phyloP scores from a whole-genome alignment of 1,140 invertebrate genomes.

The Drosophila nikananu region DNA sequence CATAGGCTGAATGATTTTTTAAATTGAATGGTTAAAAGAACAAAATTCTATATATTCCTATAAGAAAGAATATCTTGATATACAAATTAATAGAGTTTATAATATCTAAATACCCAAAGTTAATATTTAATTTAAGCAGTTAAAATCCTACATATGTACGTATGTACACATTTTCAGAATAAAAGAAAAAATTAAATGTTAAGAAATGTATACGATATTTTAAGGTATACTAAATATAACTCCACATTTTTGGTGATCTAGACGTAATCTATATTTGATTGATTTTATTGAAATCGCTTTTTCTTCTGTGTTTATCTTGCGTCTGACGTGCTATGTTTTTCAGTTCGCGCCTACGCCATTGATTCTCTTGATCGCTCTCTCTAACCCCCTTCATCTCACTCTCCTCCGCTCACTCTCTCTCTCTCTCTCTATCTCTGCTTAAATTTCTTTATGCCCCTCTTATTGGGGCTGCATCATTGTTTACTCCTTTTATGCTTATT shows the following conservation, averaged over 20 bases:
- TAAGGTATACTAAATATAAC: not conserved
- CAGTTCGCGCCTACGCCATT: slow-evolving; percentile 8
- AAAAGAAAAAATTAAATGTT: not conserved
- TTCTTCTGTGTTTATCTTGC: slow-evolving; percentile 13
- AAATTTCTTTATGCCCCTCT: slow-evolving; percentile 1
- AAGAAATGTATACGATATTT: not conserved
- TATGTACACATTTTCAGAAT: too few relatives aligned
- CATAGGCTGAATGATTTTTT: not conserved
- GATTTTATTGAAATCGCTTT: not conserved
- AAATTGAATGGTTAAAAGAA: not conserved
- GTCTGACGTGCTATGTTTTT: not conserved
- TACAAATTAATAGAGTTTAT: too few relatives aligned
- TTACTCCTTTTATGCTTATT: slow-evolving; percentile 28
- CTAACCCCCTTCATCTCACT: not conserved
- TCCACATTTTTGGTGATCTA: not conserved
- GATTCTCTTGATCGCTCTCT: not conserved
- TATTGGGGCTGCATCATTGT: slow-evolving; percentile 25
- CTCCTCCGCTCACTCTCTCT: not conserved
- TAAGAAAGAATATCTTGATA: too few relatives aligned
- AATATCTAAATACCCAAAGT: too few relatives aligned
- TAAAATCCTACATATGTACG: too few relatives aligned
- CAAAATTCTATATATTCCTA: not conserved
- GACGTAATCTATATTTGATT: slow-evolving; percentile 4
- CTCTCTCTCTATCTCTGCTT: not conserved
- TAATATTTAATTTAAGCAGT: too few relatives aligned